Base-by-base conservation (phyloP, 2,888 invertebrate genomes). In the Scaptodrosophila latifasciaeformis region DNA sequence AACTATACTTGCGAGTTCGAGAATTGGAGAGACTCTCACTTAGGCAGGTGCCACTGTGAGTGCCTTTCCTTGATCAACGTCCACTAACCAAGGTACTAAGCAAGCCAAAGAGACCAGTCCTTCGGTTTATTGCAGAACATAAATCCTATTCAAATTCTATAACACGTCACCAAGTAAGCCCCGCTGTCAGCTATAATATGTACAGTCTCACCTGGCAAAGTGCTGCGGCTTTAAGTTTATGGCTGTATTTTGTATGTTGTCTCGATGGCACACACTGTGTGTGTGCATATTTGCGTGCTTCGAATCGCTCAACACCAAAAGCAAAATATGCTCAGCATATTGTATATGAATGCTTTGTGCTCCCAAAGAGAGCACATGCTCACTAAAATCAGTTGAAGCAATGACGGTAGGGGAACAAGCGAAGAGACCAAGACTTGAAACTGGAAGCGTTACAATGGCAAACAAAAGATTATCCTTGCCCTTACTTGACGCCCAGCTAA, bases 401-500 rank as follows among this genome's bases (percentile, higher is more conserved):
- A n/a, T n/a, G n/a, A n/a, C n/a, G n/a, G n/a, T n/a, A n/a, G n/a
- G n/a, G n/a, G 24, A 7, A 7, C 24, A 24, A 7, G 24, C 24
- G 4, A 24, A 24, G 4, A 7, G 7, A 24, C 24, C 7, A 24
- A 24, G 7, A 24, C 4, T 24, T 24, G 24, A 7, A 7, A 7
- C 24, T 64, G 60, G 53, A 54, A 65, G 59, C 56, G 45, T 42
- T 54, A 67, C 66, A 68, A 59, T 53, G 46, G 61, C 77, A 70
- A 76, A 76, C 80, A 76, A 76, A 74, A 79, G 75, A 79, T 75
- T 79, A 75, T 75, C 68, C 80, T 76, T 79, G 70, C 77, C 70
- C 75, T 76, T 72, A 60, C 67, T 64, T 59, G 40, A 58, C 54
- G 62, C 57, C 56, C 60, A 55, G 62, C 67, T 31, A 49, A 52